These are phyloP conservation scores for human (Homo sapiens) DNA, from an alignment of 2,113 vertebrate species.

Conservation along the genomic window GRCh38 chr2:234448001-234448500, in stretches of 20 bases:
- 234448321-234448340: not conserved
- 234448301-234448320: not conserved
- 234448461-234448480: not conserved
- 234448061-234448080: too few species aligned
- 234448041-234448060: not conserved
- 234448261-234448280: not conserved
- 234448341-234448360: not conserved
- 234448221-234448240: accelerated
- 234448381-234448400: not conserved
- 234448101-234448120: not conserved
- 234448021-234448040: accelerated
- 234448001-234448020: not conserved
- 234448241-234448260: too few species aligned
- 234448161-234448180: not conserved
- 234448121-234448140: accelerated
- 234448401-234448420: not conserved
- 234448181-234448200: not conserved
- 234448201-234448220: not conserved
- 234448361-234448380: not conserved
- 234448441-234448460: not conserved
- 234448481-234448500: not conserved
- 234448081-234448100: not conserved
- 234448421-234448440: not conserved
- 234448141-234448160: too few species aligned
- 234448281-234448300: not conserved